Base-by-base conservation (phyloP, 2,797 vertebrate species). In the Phrynocephalus vlangalii region DNA sequence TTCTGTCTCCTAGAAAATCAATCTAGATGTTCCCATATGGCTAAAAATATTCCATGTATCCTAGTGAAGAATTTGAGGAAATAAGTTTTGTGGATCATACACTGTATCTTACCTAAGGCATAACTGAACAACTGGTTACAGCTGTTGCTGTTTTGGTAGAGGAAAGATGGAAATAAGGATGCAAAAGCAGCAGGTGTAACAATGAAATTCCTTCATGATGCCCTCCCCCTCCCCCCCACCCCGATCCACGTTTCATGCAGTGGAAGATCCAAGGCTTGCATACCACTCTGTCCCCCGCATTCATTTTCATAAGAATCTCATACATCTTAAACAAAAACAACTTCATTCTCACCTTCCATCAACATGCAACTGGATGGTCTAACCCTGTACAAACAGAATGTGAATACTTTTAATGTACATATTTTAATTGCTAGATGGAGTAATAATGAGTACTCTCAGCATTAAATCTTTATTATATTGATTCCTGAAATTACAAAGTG, bases 361-460 rank as follows among this genome's bases (percentile, higher is more conserved):
- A 95, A 95, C 95, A 95, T 96, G 92, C 94, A 95, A 94, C 93
- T 91, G 93, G 92, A 95, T 94, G 92, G 94, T 95, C 90, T 86
- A 92, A 78, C 87, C 88, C 91, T 88, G 90, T 71, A 5, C 91
- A 89, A 86, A 90, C n/a, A 86, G 71, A 89, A 88, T 87, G 86
- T 93, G 93, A 95, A 95, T 95, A 96, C 94, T 95, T 94, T 95
- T 94, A 95, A 95, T 94, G 93, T 95, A 93, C 95, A 95, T 95
- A 94, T 90, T 92, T 92, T 93, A 90, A 94, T 91, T 92, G 84
- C 88, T 83, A 94, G 92, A 92, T 91, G 86, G 86, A 90, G 50
- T 67, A 92, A 79, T 86, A 85, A 88, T 86, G 89, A 75, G 84
- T 91, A 82, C 83, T 88, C 90, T 89, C 83, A 94, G 82, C 79